Base-by-base conservation (phyloP, 1,140 invertebrate genomes). In the Tetragonula clypearis region DNA sequence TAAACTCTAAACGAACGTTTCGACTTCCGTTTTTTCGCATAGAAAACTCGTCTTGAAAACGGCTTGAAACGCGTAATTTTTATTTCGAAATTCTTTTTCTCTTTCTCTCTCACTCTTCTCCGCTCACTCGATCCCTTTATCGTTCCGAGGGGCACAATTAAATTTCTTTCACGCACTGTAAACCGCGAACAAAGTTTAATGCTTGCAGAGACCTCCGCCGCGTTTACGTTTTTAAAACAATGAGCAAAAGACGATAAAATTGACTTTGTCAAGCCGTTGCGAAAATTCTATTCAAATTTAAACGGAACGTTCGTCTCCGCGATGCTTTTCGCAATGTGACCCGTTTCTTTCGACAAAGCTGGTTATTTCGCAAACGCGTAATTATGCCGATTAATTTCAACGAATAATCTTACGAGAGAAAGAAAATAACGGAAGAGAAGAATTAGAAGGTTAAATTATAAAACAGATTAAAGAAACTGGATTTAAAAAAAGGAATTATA, bases 121-220 rank as follows among this genome's bases (percentile, higher is more conserved):
- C 53, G 6, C 66, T 71, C 58, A 56, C 30, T 19, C 30, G 56
- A 71, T 73, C 41, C 49, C 41, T n/a, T 41, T 78, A 53, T 78
- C 78, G 14, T 35, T 15, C 30, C 17, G 23, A 62, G 60, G 5
- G 23, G 4, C 15, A 71, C 53, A 80, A 73, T 81, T 58, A 73
- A 81, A 73, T 73, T 73, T 73, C 68, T 30, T 81, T 81, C 79
- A 60, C 79, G 79, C 79, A 81, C 79, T 60, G 56, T 73, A 73
- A 73, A 73, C 65, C 78, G 14, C 53, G 55, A 73, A 49, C 35
- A 55, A 26, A 12, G 53, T 71, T 71, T 55, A 56, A 55, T 49
- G 62, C 49, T 55, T 35, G 8, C 26, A 55, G 30, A 79, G 53
- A 71, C 66, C 21, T 56, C 30, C 53, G 53, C 14, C 14, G 8